Conservation (phyloP, 2,797 vertebrate genomes). For the Fundulus diaphanus region DNA sequence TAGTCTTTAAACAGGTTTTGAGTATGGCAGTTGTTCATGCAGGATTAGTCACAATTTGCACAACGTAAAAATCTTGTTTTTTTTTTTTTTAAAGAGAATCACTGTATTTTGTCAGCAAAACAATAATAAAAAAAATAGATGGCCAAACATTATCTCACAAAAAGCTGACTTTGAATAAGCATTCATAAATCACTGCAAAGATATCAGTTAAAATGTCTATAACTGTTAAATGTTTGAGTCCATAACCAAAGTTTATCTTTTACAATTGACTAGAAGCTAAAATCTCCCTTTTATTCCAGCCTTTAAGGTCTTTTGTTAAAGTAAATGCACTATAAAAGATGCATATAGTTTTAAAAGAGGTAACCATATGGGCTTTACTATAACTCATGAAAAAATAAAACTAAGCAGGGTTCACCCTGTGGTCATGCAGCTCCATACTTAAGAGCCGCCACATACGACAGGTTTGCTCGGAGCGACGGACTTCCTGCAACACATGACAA, state of each 20-base stretch:
- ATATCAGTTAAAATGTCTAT: background rate
- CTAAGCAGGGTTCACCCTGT: conserved; percentile 38
- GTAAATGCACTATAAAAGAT: background rate
- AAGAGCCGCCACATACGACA: conserved; percentile 37
- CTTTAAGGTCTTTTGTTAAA: background rate
- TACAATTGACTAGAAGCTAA: background rate
- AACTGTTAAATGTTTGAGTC: background rate
- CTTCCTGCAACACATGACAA: conserved; percentile 60
- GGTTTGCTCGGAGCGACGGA: conserved; percentile 53
- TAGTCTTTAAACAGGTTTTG: background rate
- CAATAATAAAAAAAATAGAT: background rate
- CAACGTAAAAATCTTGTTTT: background rate
- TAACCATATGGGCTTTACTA: background rate
- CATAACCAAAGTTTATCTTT: background rate
- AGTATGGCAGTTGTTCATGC: background rate
- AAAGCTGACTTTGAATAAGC: background rate
- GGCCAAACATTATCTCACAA: background rate
- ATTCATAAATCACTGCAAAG: background rate
- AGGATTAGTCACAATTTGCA: background rate
- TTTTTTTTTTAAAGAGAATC: background rate
- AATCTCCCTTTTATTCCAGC: background rate
- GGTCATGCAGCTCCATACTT: conserved; percentile 32
- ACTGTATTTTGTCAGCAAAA: background rate
- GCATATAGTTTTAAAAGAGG: background rate
- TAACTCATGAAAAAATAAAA: conserved; percentile 11